phyloP scores from a whole-genome alignment of 2,113 vertebrate genomes.

The Lophius piscatorius region DNA sequence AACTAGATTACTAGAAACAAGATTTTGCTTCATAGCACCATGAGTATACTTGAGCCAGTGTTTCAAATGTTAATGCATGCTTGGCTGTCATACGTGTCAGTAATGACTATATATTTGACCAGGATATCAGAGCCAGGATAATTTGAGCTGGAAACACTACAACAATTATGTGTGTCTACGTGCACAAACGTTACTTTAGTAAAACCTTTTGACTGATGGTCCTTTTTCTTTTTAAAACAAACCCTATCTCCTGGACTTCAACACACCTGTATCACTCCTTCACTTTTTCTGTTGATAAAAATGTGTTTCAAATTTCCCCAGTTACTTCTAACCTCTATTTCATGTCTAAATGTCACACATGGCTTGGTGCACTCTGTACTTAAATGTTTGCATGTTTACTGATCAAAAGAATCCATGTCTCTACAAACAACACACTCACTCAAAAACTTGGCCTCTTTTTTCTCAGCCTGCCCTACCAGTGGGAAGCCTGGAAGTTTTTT shows the following conservation, averaged over 20 bases:
- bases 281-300: not conserved
- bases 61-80: slow-evolving; percentile 35
- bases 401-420: slow-evolving; percentile 23
- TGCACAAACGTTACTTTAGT: slow-evolving; percentile 7
- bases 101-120: slow-evolving; percentile 59
- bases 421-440: slow-evolving; percentile 42
- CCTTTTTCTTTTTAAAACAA: not conserved
- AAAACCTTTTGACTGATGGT: not conserved
- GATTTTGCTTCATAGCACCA: slow-evolving; percentile 15
- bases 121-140: slow-evolving; percentile 42
- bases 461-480: slow-evolving; percentile 69
- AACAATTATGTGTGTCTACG: slow-evolving; percentile 5
- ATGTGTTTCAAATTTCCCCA: too few species aligned
- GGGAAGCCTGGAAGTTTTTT: slow-evolving; percentile 76
- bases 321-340: not conserved
- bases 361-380: not conserved
- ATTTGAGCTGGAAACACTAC: slow-evolving; percentile 24
- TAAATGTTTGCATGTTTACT: slow-evolving; percentile 24
- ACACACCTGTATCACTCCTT: slow-evolving; percentile 1
- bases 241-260: not conserved
- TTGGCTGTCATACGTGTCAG: slow-evolving; percentile 26
- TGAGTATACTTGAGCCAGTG: slow-evolving; percentile 16
- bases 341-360: not conserved
- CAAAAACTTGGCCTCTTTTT: slow-evolving; percentile 61
- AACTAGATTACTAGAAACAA: too few species aligned